These are phyloP conservation scores for Trichogramma pretiosum DNA, from an alignment of 1,140 invertebrate genomes.

Conservation along the genomic window DNA sequence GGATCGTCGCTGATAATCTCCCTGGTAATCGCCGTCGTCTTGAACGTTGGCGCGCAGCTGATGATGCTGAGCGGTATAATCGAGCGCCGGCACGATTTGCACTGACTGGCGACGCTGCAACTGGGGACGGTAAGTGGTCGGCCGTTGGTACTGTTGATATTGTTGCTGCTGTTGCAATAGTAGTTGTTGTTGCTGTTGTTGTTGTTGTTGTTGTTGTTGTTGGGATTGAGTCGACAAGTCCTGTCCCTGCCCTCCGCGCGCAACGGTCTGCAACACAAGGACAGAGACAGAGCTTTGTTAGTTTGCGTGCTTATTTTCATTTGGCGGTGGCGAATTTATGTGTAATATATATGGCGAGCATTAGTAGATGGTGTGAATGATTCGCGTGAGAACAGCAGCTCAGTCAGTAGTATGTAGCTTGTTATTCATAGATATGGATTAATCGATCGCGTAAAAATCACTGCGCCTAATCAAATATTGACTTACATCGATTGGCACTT, in stretches of 20 bases:
- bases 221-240: not conserved
- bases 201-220: not conserved
- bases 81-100: conserved; percentile 34
- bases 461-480: too few relatives aligned
- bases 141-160: conserved; percentile 32
- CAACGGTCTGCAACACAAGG: not conserved
- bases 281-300: too few relatives aligned
- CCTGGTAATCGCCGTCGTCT: conserved; percentile 12
- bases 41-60: conserved; percentile 15
- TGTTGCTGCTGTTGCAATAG: not conserved
- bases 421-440: too few relatives aligned
- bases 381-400: too few relatives aligned
- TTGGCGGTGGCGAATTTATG: too few relatives aligned
- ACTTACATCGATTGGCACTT: too few relatives aligned
- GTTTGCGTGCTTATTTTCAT: too few relatives aligned
- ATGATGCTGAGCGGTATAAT: conserved; percentile 30
- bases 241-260: not conserved
- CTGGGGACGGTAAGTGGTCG: conserved; percentile 37
- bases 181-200: not conserved
- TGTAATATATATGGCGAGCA: too few relatives aligned
- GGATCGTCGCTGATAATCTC: conserved; percentile 15
- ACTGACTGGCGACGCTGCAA: conserved; percentile 25
- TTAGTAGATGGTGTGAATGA: too few relatives aligned
- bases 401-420: too few relatives aligned
- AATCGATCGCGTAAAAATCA: too few relatives aligned